Evolutionary conservation across 2,113 vertebrate genomes (phyloP).

Genomic region (Dinomys branickii): DNA sequence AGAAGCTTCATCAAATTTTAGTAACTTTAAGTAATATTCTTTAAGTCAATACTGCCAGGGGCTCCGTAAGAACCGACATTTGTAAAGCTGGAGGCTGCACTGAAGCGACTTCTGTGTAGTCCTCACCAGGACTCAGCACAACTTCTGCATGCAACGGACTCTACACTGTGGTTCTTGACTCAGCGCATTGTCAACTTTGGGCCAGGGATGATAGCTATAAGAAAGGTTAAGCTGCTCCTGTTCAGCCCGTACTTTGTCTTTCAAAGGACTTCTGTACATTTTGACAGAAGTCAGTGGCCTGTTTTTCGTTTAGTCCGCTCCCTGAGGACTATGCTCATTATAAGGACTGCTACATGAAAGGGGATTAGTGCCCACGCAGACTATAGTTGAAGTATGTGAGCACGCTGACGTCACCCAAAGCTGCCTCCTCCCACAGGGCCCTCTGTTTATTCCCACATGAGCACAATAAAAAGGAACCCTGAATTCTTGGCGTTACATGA

Average conservation of each 20-base stretch:
- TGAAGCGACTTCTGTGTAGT: not conserved
- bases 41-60: slow-evolving; percentile 52
- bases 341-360: not conserved
- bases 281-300: not conserved
- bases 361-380: not conserved
- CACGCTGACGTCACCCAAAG: accelerated
- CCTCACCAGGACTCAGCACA: not conserved
- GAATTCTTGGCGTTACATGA: accelerated
- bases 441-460: not conserved
- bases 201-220: not conserved
- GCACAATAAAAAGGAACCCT: not conserved
- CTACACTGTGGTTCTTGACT: accelerated
- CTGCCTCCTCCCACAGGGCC: not conserved
- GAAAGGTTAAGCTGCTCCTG: not conserved
- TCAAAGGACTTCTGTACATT: not conserved
- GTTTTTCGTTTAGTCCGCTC: not conserved
- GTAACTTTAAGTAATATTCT: slow-evolving; percentile 74
- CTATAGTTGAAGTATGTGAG: not conserved
- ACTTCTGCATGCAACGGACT: accelerated
- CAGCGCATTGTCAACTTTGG: not conserved
- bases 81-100: slow-evolving; percentile 4
- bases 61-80: slow-evolving; percentile 12
- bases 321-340: not conserved
- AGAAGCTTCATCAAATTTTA: slow-evolving; percentile 71
- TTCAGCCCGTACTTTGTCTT: not conserved